Base-by-base conservation (phyloP, 2,888 invertebrate genomes). In the Mythimna loreyi region DNA sequence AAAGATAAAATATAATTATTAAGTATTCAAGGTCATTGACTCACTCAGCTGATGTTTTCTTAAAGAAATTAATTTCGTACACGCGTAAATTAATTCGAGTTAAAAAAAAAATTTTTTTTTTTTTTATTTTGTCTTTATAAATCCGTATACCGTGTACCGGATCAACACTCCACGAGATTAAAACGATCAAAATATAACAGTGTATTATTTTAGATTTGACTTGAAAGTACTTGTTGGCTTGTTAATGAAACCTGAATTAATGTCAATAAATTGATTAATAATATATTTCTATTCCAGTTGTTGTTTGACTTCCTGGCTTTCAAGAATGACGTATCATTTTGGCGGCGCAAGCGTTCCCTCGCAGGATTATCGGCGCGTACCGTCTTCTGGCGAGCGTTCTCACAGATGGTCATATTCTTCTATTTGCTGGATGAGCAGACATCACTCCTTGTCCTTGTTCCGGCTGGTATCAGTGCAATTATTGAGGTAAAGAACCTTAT, bases 301-400 rank as follows among this genome's bases (percentile, higher is more conserved):
- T 94, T 99, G 50, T 99, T 99, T 89, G 99, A 99, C 92, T 99
- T 99, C 89, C 96, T 99, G 64, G 99, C 99, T 0, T 99, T 99
- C 91, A 99, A 99, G 96, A 99, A 99, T 91, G 99, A 99, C 87
- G 98, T 99, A 0, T 97, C 97, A 66, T 99, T 99, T 92, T 99
- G 99, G 99, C 97, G 97, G 68, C 97, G 97, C 25, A 97, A 98
- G 87, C 97, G 97, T 40, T 98, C 98, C 0, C 97, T 99, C 94
- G 98, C 98, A 50, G 98, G 99, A 0, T 94, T 99, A 23, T 99
- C 99, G 0, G 97, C 97, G 2, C 97, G 98, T 72, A 98, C 98
- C 0, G 98, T 99, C 33, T 89, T 99, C 47, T 99, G 99, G 99
- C 97, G 99, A 64, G 98, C 98, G 2, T 98, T 99, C 91, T 99